A percentile compares a stretch with the other conserved stretches of the same genome.
phyloP scores from a whole-genome alignment of 2,113 vertebrate genomes.

The Poeciliopsis retropinna region DNA sequence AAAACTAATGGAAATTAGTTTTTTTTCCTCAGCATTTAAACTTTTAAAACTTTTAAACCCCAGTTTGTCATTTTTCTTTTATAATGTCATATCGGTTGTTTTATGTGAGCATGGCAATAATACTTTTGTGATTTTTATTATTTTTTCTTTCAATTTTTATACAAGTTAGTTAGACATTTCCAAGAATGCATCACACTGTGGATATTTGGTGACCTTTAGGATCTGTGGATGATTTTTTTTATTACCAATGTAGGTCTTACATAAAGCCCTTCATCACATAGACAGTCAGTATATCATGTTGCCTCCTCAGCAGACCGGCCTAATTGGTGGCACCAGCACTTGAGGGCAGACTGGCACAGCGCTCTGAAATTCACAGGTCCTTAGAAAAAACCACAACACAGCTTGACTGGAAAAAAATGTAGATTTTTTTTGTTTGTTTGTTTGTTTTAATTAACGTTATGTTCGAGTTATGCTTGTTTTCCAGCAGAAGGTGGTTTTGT shows the following conservation, averaged over 20 bases:
- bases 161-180: neutral
- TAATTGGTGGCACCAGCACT: slow-evolving; percentile 38
- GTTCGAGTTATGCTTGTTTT: neutral
- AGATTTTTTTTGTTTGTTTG: neutral
- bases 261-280: neutral
- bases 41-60: neutral
- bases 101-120: neutral
- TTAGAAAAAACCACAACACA: slow-evolving; percentile 30
- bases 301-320: slow-evolving; percentile 43
- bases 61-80: neutral
- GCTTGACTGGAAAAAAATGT: neutral
- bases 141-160: neutral
- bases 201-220: neutral
- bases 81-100: neutral
- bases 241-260: neutral
- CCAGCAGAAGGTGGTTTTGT: neutral
- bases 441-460: neutral
- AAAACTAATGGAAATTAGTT: no score
- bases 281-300: slow-evolving; percentile 19
- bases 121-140: neutral
- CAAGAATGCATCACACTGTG: neutral
- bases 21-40: no score
- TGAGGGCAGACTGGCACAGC: slow-evolving; percentile 34
- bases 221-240: neutral
- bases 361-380: slow-evolving; percentile 11